Conservation (phyloP, 2,888 invertebrate species). For the Melinopterus prodromus region DNA sequence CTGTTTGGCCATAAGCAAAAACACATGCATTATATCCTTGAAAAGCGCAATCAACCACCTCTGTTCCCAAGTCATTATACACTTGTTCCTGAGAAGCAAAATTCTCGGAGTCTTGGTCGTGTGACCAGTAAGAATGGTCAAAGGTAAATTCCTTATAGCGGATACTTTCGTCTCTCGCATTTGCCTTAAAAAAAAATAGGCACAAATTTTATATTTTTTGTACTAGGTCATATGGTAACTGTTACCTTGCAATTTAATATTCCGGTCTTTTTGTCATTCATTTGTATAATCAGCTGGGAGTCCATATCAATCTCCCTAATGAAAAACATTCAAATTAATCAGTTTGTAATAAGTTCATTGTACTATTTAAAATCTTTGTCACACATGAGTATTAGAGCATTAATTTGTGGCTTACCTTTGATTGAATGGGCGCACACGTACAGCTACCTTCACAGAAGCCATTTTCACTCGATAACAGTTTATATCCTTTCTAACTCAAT, state of each 20-base stretch:
- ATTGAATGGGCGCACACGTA: conserved; percentile 90
- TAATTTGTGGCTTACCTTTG: conserved; percentile 69
- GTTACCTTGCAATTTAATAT: conserved; percentile 77
- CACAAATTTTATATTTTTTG: conserved; percentile 11
- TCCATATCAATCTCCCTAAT: conserved; percentile 85
- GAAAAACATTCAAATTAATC: conserved; percentile 42
- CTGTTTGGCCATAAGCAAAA: conserved; percentile 92
- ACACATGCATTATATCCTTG: conserved; percentile 90
- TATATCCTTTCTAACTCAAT: conserved; percentile 26
- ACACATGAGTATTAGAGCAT: conserved; percentile 38
- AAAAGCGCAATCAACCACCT: conserved; percentile 83
- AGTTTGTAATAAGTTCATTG: conserved; percentile 48
- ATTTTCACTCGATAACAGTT: conserved; percentile 62
- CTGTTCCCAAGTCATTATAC: conserved; percentile 78
- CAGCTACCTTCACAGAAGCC: conserved; percentile 93
- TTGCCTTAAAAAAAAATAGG: conserved; percentile 50
- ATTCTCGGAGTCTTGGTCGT: conserved; percentile 71
- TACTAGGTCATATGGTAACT: neutral
- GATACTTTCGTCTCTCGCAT: conserved; percentile 57
- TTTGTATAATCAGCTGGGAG: conserved; percentile 83
- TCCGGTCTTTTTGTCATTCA: conserved; percentile 85
- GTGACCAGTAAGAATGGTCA: conserved; percentile 91
- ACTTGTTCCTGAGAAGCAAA: conserved; percentile 86
- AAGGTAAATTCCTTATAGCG: conserved; percentile 86
- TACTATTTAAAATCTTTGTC: conserved; percentile 45